Base-by-base conservation (phyloP, 2,113 vertebrate species). In the Clarias magur region DNA sequence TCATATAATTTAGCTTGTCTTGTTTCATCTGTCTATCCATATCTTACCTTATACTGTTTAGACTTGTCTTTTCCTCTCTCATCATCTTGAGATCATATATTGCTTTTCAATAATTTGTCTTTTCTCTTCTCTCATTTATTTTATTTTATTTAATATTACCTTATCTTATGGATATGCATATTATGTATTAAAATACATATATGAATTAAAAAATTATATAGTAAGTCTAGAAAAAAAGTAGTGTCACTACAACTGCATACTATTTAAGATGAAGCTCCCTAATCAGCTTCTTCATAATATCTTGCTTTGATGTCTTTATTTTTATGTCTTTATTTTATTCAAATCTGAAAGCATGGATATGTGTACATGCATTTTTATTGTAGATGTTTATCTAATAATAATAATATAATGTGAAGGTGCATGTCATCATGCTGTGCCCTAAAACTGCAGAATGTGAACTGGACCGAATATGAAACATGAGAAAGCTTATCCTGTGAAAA, bases 71-170 rank as follows among this genome's bases (percentile, higher is more conserved):
- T 12, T 13, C 3, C n/a, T 67, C 65, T n/a, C 25, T 67, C 63
- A 0, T 0, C n/a, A 13, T 12, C n/a, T 11, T 15, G 25, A 3
- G 10, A 0, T 3, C n/a, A 8, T 27, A 10, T n/a, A 0, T 27
- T 4, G 1, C 10, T 12, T 4, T 67, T 13, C 12, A 10, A 27
- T 4, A 3, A 3, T 3, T 27, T n/a, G 10, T 67, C 12, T 30
- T n/a, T 68, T 68, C 3, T 68, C 65, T 68, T 68, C 11, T 68
- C n/a, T 3, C 3, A 63, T 23, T 63, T 8, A 8, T 30, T 16
- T 68, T 68, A 38, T 42, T 42, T 48, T 48, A 48, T 42, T 42
- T 42, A 42, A 38, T 38, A 34, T 34, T 34, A 48, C 5, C 42
- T 48, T 48, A 48, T 6, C 42, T 48, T 48, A 48, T 8, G 48